Base-by-base conservation (phyloP, 92 coral and sea anemone genomes). In the Virgularia gustaviana region DNA sequence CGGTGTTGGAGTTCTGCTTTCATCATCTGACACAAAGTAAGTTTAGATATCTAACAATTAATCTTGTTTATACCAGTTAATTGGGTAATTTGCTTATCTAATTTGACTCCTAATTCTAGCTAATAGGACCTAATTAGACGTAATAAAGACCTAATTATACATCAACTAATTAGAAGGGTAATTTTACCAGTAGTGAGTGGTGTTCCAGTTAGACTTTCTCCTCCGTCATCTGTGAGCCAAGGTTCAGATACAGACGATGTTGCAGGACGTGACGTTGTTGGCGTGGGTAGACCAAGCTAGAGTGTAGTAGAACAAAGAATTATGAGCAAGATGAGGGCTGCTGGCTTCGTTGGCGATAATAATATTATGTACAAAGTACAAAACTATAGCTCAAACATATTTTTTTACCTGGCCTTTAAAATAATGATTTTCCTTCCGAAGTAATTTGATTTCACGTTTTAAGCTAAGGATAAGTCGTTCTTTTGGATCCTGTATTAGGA, bases 401-500 rank as follows among this genome's bases (percentile, higher is more conserved):
- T n/a, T n/a, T n/a, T n/a, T n/a, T n/a, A 92, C 98, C 96, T 92
- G 96, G 57, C 72, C 84, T 43, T 95, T 88, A 56, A 92, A 92
- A 62, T 92, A 92, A 35, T 73, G 59, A 72, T 92, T 92, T 72
- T 92, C 98, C 13, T 95, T 92, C 49, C 98, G 85, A 9, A 92
- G 81, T 27, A 92, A 63, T 81, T 87, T 89, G 61, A 92, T 92
- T 77, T 92, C 98, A 18, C 98, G 88, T 73, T 85, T 92, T 23
- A 92, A 83, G 58, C 92, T 89, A 13, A 92, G 47, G 57, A 92
- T 89, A 7, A 92, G 79, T 41, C 79, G 86, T 76, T 92, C 98
- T 57, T 92, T 92, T 8, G 98, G 96, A 65, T 92, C 98, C 98
- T 92, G 54, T 16, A 41, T 43, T 1, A 73, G 30, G 12, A n/a